These are phyloP conservation scores for Aplidium turbinatum DNA, from an alignment of 23 tunicate species.

Conservation along the genomic window DNA sequence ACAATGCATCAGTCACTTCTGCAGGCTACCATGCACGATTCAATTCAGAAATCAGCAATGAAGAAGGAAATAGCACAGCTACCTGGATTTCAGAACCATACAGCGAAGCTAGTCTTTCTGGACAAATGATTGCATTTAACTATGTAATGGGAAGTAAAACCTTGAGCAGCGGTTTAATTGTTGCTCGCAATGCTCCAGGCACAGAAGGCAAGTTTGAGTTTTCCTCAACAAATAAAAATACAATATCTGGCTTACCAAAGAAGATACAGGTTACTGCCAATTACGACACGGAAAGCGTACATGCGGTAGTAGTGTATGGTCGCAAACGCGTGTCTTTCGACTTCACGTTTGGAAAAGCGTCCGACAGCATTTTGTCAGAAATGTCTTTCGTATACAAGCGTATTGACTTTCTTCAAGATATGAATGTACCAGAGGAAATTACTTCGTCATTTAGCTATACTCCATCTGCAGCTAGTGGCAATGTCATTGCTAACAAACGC, in stretches of 20 bases:
- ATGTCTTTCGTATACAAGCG: slow-evolving; percentile 9
- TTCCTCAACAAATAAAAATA: slow-evolving; percentile 1
- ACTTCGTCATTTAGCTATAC: background rate
- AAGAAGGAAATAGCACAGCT: too few relatives aligned
- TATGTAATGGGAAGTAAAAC: too few relatives aligned
- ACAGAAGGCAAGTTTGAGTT: too few relatives aligned
- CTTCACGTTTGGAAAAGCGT: background rate
- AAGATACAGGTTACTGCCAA: background rate
- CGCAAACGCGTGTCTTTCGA: background rate
- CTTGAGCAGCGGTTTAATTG: too few relatives aligned
- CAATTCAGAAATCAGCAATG: too few relatives aligned
- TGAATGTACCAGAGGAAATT: background rate
- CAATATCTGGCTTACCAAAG: background rate
- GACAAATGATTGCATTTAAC: too few relatives aligned
- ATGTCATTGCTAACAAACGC: background rate
- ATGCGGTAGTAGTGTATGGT: background rate
- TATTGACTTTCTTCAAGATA: background rate
- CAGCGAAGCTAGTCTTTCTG: too few relatives aligned
- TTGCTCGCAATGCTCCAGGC: too few relatives aligned
- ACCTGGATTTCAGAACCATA: too few relatives aligned
- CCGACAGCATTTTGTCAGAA: background rate
- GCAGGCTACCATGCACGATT: too few relatives aligned
- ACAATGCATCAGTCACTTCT: too few relatives aligned
- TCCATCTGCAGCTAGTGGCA: background rate
- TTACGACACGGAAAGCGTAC: background rate